Percentiles rank a stretch among this genome's conserved stretches.
These are phyloP conservation scores for Diploscapter pachys DNA, from an alignment of 1,140 invertebrate species.

Conservation along the genomic window DNA sequence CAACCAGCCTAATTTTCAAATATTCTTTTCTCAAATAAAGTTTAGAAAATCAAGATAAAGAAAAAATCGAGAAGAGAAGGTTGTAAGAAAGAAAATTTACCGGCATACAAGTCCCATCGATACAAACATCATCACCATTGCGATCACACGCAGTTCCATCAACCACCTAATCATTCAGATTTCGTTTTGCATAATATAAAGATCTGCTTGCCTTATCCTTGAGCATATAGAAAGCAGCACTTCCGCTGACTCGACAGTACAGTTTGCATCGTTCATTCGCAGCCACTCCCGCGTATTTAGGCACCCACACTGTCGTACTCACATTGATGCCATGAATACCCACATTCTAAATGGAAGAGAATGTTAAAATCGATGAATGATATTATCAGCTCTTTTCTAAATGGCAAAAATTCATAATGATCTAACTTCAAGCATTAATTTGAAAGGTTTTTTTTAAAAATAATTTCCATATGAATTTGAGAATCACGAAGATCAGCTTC, in stretches of 20 bases:
- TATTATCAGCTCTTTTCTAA: too few relatives aligned
- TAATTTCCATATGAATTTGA: too few relatives aligned
- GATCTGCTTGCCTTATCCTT: slow-evolving; percentile 67
- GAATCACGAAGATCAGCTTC: too few relatives aligned
- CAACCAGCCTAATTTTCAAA: slow-evolving; percentile 69
- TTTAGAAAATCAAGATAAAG: too few relatives aligned
- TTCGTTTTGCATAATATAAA: neutral
- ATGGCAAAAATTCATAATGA: too few relatives aligned
- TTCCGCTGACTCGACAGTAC: slow-evolving; percentile 73
- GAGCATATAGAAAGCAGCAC: slow-evolving; percentile 73
- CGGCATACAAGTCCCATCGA: slow-evolving; percentile 75
- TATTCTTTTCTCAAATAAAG: too few relatives aligned
- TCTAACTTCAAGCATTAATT: too few relatives aligned
- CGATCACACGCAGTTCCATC: slow-evolving; percentile 85
- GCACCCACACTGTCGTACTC: slow-evolving; percentile 71
- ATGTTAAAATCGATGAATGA: too few relatives aligned
- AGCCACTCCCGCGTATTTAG: slow-evolving; percentile 71
- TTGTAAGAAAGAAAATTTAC: too few relatives aligned
- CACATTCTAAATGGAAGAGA: slow-evolving; percentile 37
- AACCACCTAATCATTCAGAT: slow-evolving; percentile 60
- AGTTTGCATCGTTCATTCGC: slow-evolving; percentile 78
- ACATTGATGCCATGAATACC: slow-evolving; percentile 61
- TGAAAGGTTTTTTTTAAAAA: too few relatives aligned
- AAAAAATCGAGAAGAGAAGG: too few relatives aligned
- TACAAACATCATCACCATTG: slow-evolving; percentile 77